Percentiles rank a stretch among this genome's conserved stretches.
Evolutionary conservation across 2,113 vertebrate species (phyloP).

Genomic region (Nothocercus nigrocapillus): DNA sequence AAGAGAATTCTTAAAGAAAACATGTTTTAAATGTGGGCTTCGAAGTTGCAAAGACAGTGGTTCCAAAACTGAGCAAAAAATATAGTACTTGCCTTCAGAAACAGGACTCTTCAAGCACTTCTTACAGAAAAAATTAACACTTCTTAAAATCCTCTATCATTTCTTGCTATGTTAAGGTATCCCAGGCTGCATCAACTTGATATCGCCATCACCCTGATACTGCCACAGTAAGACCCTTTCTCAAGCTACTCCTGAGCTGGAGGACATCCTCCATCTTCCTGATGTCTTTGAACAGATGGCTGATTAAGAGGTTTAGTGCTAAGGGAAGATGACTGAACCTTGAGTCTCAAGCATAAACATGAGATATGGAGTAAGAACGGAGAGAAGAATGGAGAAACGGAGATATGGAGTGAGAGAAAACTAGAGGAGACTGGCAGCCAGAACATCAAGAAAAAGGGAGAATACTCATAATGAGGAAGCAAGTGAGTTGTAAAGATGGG

Average conservation of each 20-base stretch:
- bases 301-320: neutral
- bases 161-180: neutral
- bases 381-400: neutral
- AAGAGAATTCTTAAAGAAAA: neutral
- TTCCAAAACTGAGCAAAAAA: neutral
- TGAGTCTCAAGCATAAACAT: neutral
- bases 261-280: neutral
- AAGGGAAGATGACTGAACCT: neutral
- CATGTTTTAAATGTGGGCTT: neutral
- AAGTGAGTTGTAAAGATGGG: neutral
- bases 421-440: neutral
- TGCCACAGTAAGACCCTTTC: neutral
- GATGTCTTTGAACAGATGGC: neutral
- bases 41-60: neutral
- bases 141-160: neutral
- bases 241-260: neutral
- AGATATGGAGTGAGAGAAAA: neutral
- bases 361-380: too few relatives aligned
- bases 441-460: neutral
- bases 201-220: neutral
- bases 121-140: neutral
- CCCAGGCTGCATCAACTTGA: neutral
- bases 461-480: neutral
- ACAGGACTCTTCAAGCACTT: neutral
- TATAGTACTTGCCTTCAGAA: neutral